Evolutionary conservation across 2,113 vertebrate species (phyloP), one percentile per base, ranked within the genome.

Genomic region (Laticauda colubrina): DNA sequence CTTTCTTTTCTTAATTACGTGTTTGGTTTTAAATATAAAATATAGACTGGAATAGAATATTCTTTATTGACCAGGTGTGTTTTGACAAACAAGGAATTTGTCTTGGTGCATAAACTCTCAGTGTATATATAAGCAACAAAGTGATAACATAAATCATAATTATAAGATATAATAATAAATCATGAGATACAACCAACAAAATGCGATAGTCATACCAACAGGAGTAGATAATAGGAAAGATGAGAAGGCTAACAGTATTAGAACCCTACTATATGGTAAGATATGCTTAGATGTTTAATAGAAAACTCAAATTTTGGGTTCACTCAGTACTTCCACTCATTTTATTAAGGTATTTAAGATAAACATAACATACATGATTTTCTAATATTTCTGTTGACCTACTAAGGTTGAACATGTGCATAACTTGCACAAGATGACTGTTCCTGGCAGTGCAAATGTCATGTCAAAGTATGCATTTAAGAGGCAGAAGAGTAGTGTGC

Each of bases 1-100:
- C 34, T 87, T 87, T 23, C 91, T 94, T 95, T 94, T 95, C 87
- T 81, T 54, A 91, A 95, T 94, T 59, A 86, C 24, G 94, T 96
- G 24, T 94, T 20, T 10, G 92, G 87, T 90, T 48, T 88, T 90
- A 91, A 56, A 69, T 91, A 94, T 92, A 96, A 85, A 61, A 91
- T 61, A 94, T 69, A 15, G 64, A 69, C 29, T 69, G 29, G 64
- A 69, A 69, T 34, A 18, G 12, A 34, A 69, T 34, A 69, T 69
- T 34, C 64, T 69, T 34, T 69, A 34, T 69, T 69, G 29, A 14
- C n/a, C 12, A 61, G 26, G 24, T 26, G 24, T 26, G 59, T 26
- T 61, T 61, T 9, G 24, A 61, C 59, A 69, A 14, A 34, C 12
- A 69, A 69, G 29, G 29, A 69, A n/a, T 34, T 34, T 34, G 4